Base-by-base conservation (phyloP, 2,888 invertebrate species). In the Hydriomena furcata region DNA sequence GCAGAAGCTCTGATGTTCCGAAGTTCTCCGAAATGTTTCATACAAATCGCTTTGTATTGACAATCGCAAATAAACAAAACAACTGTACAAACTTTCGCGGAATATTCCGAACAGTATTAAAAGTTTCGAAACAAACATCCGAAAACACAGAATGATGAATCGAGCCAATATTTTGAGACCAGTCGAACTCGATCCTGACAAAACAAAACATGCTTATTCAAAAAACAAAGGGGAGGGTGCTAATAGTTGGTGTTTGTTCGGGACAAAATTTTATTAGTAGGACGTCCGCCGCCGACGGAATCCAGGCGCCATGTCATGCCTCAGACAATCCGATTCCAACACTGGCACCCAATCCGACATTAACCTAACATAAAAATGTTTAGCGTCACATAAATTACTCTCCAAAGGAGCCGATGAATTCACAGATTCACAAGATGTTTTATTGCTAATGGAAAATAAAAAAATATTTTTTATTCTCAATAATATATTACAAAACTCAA, bases 331-430 rank as follows among this genome's bases (percentile, higher is more conserved):
- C 80, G 84, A 87, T 87, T 71, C 77, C 80, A 84, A 87, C 86
- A 87, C 76, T 71, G 73, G 75, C 78, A 81, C 80, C 82, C 70
- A 77, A 82, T 74, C 74, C 73, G 68, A 79, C 82, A 76, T 86
- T 86, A 88, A 87, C 84, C 79, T 79, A 73, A 82, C 85, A 87
- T 88, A 82, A 87, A 87, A 87, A 82, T 81, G 75, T 86, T 86
- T 81, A 84, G 75, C 81, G 80, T 73, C 84, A 80, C 82, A 88
- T 88, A 88, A 89, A 89, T 89, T 81, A 87, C 74, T 63, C 61
- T 65, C 73, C 63, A 84, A 89, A 86, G 84, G 76, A 80, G 76
- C 89, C 89, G 88, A 84, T 82, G 82, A 81, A 80, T 83, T 78
- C 79, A 77, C 74, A 71, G 76, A 73, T 79, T 81, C 70, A 77